Conservation (phyloP, 2,888 invertebrate genomes). For the Muscina levida region DNA sequence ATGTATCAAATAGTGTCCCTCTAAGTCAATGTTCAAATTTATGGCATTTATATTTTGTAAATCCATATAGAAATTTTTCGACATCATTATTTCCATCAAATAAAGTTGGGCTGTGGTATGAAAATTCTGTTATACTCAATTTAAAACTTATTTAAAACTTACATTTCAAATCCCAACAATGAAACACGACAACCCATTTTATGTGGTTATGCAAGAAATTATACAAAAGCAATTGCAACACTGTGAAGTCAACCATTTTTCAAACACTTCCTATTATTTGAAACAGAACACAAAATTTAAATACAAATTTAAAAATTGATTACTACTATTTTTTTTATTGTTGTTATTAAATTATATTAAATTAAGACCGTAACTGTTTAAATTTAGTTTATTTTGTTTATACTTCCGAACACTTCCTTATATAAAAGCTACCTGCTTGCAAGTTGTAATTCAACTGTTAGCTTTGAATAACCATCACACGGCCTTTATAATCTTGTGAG, state of each 20-base stretch:
- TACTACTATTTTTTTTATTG: no score
- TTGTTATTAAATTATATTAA: no score
- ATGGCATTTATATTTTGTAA: conserved; percentile 66
- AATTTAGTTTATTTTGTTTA: no score
- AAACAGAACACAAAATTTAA: no score
- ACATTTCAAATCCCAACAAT: conserved; percentile 70
- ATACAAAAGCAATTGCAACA: conserved; percentile 71
- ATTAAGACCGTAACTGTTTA: no score
- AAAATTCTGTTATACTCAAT: conserved; percentile 47
- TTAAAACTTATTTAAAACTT: neutral
- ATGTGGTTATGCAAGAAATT: conserved; percentile 70
- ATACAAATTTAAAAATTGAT: no score
- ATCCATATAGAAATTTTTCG: conserved; percentile 67
- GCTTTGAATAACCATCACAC: no score
- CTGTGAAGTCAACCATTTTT: conserved; percentile 67
- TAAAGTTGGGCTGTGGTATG: conserved; percentile 64
- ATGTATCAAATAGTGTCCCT: conserved; percentile 68
- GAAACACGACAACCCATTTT: conserved; percentile 69
- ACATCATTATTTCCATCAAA: conserved; percentile 61
- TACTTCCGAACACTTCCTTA: no score
- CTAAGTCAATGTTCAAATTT: conserved; percentile 57
- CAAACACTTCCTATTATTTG: no score
- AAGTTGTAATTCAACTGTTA: no score
- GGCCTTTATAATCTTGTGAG: no score
- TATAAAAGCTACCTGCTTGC: no score